phyloP scores from a whole-genome alignment of 53 echinoderm and acorn worm species.

The Mesocentrotus franciscanus region DNA sequence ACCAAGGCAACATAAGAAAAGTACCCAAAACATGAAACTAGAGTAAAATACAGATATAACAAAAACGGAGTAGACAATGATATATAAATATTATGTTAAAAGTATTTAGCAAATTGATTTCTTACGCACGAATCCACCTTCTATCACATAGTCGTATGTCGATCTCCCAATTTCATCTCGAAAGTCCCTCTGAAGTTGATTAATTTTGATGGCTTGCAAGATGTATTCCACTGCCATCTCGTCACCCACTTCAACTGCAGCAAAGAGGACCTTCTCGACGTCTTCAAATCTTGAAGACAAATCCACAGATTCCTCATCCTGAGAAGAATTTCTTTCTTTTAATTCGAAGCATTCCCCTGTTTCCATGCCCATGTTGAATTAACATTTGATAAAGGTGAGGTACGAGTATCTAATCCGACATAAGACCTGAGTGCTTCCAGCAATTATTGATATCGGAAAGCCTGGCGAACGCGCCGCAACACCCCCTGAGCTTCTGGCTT shows the following conservation, averaged over 20 bases:
- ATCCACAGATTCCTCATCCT: not conserved
- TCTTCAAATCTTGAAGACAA: not conserved
- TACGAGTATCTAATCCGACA: not conserved
- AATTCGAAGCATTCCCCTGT: not conserved
- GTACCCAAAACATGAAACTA: too few species aligned
- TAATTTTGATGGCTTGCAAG: not conserved
- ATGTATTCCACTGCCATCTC: not conserved
- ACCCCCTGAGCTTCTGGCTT: too few species aligned
- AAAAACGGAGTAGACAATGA: not conserved
- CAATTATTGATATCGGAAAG: too few species aligned
- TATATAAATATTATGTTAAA: too few species aligned
- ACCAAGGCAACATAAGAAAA: too few species aligned
- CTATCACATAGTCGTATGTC: constrained; percentile 48
- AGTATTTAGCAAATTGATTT: not conserved
- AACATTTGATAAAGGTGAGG: not conserved
- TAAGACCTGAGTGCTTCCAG: not conserved
- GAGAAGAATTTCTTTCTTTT: not conserved
- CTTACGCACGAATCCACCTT: constrained; percentile 49
- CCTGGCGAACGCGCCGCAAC: too few species aligned
- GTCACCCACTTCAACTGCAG: constrained; percentile 6
- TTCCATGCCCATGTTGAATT: not conserved
- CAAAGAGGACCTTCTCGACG: constrained; percentile 22
- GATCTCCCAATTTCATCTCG: constrained; percentile 54
- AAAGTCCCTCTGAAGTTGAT: constrained; percentile 31
- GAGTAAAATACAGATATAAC: too few species aligned